phyloP scores from a whole-genome alignment of 2,797 vertebrate genomes.

The Melanotaenia maccullochi region DNA sequence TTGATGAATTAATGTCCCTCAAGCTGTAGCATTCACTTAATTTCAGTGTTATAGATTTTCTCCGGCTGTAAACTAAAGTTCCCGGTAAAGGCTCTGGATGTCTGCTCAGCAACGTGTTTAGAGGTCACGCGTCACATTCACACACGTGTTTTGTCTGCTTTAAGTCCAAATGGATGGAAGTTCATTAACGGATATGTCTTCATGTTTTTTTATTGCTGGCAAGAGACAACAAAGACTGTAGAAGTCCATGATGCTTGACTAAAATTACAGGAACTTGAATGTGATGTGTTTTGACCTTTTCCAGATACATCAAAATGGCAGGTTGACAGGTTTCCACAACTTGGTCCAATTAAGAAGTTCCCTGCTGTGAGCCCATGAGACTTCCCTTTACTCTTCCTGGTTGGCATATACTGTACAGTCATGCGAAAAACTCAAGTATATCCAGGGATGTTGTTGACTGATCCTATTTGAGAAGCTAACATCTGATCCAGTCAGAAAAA shows the following conservation, averaged over 20 bases:
- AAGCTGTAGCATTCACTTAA: neutral
- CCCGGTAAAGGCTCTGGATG: neutral
- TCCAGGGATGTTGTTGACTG: neutral
- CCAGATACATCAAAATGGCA: conserved; percentile 38
- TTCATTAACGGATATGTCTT: neutral
- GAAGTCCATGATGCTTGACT: conserved; percentile 12
- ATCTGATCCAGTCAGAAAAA: neutral
- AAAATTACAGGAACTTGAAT: conserved; percentile 16
- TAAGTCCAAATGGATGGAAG: neutral
- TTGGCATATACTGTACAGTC: conserved; percentile 6
- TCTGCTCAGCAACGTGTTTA: neutral
- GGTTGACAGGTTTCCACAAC: conserved; percentile 52
- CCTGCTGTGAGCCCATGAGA: conserved; percentile 54
- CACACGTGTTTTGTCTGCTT: neutral
- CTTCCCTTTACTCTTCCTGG: conserved; percentile 33
- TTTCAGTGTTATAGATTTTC: conserved; percentile 27
- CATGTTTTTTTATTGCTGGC: neutral
- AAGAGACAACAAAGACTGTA: conserved; percentile 9
- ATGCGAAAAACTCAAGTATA: neutral
- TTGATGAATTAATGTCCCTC: neutral
- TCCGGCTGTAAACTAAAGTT: neutral
- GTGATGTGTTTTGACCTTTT: conserved; percentile 19
- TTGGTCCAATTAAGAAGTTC: conserved; percentile 57
- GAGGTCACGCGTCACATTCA: neutral
- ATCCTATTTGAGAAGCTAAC: neutral